Evolutionary conservation across 2,888 invertebrate genomes (phyloP).

Genomic region (Adelphocoris suturalis): DNA sequence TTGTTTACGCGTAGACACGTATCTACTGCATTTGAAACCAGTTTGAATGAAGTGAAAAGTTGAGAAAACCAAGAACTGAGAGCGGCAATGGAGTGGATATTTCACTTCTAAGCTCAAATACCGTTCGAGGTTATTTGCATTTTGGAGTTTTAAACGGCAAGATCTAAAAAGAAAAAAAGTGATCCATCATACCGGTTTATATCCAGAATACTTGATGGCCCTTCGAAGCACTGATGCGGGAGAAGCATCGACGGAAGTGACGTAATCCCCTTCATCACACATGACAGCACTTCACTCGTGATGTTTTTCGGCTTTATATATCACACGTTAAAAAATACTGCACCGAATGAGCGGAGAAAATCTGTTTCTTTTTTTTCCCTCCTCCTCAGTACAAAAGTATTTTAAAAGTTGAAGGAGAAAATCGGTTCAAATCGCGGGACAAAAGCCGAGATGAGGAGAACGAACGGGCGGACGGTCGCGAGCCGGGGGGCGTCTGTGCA

Average conservation of each 20-base stretch:
- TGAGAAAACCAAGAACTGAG: no score
- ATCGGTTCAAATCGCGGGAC: not conserved
- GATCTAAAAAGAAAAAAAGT: conserved; percentile 34
- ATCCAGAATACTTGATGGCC: conserved; percentile 60
- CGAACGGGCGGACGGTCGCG: not conserved
- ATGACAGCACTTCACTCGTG: conserved; percentile 51
- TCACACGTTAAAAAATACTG: conserved; percentile 19
- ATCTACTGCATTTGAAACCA: no score
- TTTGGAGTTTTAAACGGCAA: not conserved
- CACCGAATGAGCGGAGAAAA: not conserved
- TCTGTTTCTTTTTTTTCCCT: not conserved
- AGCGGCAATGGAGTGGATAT: no score
- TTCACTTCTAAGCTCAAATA: no score
- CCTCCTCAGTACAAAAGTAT: not conserved
- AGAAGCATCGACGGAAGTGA: conserved; percentile 62
- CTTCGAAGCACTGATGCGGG: conserved; percentile 53
- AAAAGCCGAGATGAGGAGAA: not conserved
- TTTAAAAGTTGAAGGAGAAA: not conserved
- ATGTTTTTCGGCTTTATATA: not conserved
- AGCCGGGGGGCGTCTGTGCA: conserved; percentile 44
- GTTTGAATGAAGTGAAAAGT: no score
- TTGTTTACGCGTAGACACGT: no score
- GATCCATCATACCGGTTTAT: conserved; percentile 61
- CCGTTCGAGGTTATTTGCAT: not conserved
- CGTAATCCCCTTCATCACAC: conserved; percentile 67